A percentile compares a stretch with the other conserved stretches of the same genome.
phyloP scores from a whole-genome alignment of 1,140 invertebrate genomes.

The Muscidifurax raptorellus region DNA sequence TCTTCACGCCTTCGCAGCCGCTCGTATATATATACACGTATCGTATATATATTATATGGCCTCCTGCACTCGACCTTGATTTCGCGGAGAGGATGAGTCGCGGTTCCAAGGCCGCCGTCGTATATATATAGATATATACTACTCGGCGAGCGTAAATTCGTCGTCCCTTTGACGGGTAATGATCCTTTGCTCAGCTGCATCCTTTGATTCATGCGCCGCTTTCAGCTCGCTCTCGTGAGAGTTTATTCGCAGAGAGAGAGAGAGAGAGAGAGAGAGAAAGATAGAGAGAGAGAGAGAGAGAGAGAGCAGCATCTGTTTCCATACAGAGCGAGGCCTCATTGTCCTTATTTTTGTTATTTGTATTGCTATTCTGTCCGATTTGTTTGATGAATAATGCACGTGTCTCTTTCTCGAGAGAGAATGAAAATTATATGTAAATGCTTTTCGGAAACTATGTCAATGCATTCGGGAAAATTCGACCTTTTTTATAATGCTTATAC shows the following conservation, averaged over 20 bases:
- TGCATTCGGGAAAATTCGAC: background rate
- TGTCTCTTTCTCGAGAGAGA: no score
- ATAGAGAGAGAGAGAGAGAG: no score
- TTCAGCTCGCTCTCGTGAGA: background rate
- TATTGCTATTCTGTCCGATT: no score
- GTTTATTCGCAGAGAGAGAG: background rate
- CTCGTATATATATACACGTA: background rate
- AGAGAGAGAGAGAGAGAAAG: no score
- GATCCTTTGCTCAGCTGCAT: background rate
- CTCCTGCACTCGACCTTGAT: background rate
- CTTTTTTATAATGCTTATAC: background rate
- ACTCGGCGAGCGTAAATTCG: conserved; percentile 15
- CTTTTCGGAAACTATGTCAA: background rate
- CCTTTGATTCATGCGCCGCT: background rate
- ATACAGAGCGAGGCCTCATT: no score
- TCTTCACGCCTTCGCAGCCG: conserved; percentile 13
- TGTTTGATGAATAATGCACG: background rate
- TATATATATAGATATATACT: no score
- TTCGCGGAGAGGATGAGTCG: background rate
- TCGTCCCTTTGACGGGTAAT: conserved; percentile 13
- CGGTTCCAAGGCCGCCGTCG: background rate
- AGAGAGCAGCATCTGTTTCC: no score
- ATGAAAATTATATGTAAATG: background rate
- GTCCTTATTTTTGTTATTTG: no score
- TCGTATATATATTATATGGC: no score